Percentiles rank a stretch among this genome's conserved stretches.
Evolutionary conservation across 2,113 vertebrate species (phyloP).

Genomic region (Malurus alboscapulatus): DNA sequence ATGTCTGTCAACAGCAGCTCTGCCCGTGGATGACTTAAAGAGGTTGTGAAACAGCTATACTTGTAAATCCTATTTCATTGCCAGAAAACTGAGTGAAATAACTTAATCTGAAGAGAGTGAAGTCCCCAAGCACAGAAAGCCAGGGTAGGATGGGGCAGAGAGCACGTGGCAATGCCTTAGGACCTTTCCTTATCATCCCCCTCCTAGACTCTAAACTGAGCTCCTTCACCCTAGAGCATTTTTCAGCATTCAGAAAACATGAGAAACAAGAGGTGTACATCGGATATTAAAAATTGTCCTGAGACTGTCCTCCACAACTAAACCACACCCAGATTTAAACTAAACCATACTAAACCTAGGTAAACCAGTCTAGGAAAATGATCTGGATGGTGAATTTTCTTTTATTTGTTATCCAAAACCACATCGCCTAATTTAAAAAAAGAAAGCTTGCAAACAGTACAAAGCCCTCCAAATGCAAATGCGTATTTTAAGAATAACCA

Average conservation of each 20-base stretch:
- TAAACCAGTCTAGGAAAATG: neutral
- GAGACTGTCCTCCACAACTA: neutral
- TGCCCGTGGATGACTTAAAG: neutral
- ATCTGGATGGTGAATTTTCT: neutral
- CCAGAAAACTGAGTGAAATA: neutral
- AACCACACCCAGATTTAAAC: neutral
- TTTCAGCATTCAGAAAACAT: neutral
- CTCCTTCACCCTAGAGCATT: neutral
- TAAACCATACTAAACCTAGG: neutral
- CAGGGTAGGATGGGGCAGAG: neutral
- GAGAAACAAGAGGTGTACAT: neutral
- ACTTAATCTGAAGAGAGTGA: neutral
- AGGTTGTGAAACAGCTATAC: neutral
- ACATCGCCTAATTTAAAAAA: neutral
- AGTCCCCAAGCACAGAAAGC: neutral
- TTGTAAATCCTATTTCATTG: neutral
- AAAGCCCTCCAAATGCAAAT: neutral
- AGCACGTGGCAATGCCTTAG: rapidly evolving
- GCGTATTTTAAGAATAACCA: neutral
- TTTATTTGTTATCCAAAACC: neutral
- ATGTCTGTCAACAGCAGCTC: neutral
- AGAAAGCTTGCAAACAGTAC: neutral
- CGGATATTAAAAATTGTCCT: neutral
- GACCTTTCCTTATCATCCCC: rapidly evolving
- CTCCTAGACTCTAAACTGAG: neutral